Conservation (phyloP, 30 jellyfish, hydroid and myxozoan species). For the Phacellophora camtschatica region DNA sequence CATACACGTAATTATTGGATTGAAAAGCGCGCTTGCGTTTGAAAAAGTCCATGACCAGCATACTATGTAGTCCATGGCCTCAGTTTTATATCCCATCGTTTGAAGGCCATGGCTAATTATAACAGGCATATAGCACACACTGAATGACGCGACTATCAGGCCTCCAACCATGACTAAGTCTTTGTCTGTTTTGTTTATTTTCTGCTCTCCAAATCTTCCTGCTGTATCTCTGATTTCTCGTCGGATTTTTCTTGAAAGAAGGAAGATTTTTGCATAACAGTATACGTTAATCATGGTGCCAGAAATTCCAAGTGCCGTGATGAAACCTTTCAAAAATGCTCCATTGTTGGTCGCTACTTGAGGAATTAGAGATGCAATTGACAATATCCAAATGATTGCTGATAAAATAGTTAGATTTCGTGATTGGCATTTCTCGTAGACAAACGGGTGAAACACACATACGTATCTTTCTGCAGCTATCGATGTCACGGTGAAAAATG, state of each 20-base stretch:
- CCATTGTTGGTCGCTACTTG: not conserved
- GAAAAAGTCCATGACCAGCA: slow-evolving; percentile 53
- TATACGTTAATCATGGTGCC: slow-evolving; percentile 13
- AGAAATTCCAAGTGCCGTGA: not conserved
- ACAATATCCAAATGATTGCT: slow-evolving; percentile 3
- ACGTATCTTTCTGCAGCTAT: slow-evolving; percentile 47
- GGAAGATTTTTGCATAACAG: slow-evolving; percentile 7
- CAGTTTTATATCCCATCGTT: not conserved
- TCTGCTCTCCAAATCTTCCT: slow-evolving; percentile 10
- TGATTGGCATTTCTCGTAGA: not conserved
- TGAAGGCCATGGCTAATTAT: not conserved
- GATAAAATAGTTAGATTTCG: not conserved
- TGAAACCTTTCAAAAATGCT: not conserved
- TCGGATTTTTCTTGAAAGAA: slow-evolving; percentile 25
- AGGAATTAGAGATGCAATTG: not conserved
- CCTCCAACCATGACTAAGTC: slow-evolving; percentile 23
- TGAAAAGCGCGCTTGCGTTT: slow-evolving; percentile 26
- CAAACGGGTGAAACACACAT: slow-evolving; percentile 37
- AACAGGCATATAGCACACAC: slow-evolving; percentile 25
- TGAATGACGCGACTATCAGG: slow-evolving; percentile 1
- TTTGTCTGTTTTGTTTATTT: not conserved
- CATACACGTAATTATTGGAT: slow-evolving; percentile 34
- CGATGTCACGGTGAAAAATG: slow-evolving; percentile 16
- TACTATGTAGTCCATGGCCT: not conserved
- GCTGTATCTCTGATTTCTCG: slow-evolving; percentile 4